Percentiles rank a stretch among this genome's conserved stretches.
Evolutionary conservation across 1,140 invertebrate species (phyloP).

Genomic region (Drosophila repletoides): DNA sequence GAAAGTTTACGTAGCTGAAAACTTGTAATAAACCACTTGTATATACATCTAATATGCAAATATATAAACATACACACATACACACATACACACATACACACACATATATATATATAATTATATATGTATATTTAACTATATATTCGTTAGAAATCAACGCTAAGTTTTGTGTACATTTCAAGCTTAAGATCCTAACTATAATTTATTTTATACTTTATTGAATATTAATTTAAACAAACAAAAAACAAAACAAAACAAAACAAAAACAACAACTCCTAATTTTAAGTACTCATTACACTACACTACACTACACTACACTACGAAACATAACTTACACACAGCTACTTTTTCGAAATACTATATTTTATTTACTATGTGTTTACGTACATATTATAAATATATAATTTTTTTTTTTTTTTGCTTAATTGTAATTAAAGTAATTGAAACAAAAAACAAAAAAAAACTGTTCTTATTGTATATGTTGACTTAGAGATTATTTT

Average conservation of each 20-base stretch:
- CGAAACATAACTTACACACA: slow-evolving; percentile 21
- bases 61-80: slow-evolving; percentile 1
- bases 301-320: slow-evolving; percentile 10
- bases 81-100: slow-evolving; percentile 1
- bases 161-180: slow-evolving; percentile 75
- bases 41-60: slow-evolving; percentile 18
- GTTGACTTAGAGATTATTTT: too few species aligned
- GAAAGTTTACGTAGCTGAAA: slow-evolving; percentile 51
- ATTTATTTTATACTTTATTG: slow-evolving; percentile 69
- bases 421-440: slow-evolving; percentile 35
- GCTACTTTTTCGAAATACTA: slow-evolving; percentile 70
- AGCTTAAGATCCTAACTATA: slow-evolving; percentile 61
- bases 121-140: slow-evolving; percentile 10
- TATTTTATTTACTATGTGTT: slow-evolving; percentile 53
- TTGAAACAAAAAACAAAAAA: too few species aligned
- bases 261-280: too few species aligned
- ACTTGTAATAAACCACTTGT: slow-evolving; percentile 71
- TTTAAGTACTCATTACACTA: slow-evolving; percentile 29
- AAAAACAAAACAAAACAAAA: too few species aligned
- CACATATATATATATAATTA: slow-evolving; percentile 6
- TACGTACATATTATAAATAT: slow-evolving; percentile 22
- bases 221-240: slow-evolving; percentile 47
- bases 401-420: slow-evolving; percentile 51
- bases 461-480: too few species aligned
- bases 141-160: slow-evolving; percentile 54